phyloP scores from a whole-genome alignment of 2,113 vertebrate genomes.

The Neofelis nebulosa region DNA sequence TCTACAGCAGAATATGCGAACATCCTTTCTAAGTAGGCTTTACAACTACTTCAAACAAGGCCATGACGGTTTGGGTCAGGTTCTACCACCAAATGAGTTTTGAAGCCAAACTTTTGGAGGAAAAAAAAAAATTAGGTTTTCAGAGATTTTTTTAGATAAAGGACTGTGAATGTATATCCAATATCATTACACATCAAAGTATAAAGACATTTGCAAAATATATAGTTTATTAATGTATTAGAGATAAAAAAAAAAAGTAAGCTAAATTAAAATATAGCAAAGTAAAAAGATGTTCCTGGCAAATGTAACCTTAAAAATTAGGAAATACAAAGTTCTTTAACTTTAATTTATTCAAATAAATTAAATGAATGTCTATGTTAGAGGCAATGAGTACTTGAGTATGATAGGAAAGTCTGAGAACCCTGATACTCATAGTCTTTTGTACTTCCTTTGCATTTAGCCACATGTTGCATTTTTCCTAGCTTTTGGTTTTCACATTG shows the following conservation, averaged over 20 bases:
- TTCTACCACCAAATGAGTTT: slow-evolving; percentile 31
- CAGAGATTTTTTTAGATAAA: background rate
- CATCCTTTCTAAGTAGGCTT: slow-evolving; percentile 18
- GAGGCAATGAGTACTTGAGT: background rate
- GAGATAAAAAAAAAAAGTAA: background rate
- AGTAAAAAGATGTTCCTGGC: background rate
- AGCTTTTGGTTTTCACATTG: slow-evolving; percentile 1
- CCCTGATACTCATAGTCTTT: background rate
- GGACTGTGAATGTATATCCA: background rate
- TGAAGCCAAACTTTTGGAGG: background rate
- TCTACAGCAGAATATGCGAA: slow-evolving; percentile 9
- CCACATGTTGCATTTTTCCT: background rate
- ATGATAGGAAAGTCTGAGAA: background rate
- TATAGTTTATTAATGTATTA: background rate
- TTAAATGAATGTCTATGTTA: background rate
- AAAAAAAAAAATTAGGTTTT: background rate
- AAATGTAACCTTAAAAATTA: slow-evolving; percentile 21
- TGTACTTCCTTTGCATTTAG: background rate
- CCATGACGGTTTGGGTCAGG: background rate
- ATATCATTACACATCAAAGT: background rate
- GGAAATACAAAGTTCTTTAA: background rate
- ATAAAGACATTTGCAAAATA: slow-evolving; percentile 11
- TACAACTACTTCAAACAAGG: slow-evolving; percentile 37
- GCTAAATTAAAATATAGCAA: slow-evolving; percentile 41
- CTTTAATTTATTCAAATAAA: slow-evolving; percentile 38